Percentiles rank a stretch among this genome's conserved stretches.
These are phyloP conservation scores for Hassar affinis DNA, from an alignment of 2,113 vertebrate species.

Conservation along the genomic window DNA sequence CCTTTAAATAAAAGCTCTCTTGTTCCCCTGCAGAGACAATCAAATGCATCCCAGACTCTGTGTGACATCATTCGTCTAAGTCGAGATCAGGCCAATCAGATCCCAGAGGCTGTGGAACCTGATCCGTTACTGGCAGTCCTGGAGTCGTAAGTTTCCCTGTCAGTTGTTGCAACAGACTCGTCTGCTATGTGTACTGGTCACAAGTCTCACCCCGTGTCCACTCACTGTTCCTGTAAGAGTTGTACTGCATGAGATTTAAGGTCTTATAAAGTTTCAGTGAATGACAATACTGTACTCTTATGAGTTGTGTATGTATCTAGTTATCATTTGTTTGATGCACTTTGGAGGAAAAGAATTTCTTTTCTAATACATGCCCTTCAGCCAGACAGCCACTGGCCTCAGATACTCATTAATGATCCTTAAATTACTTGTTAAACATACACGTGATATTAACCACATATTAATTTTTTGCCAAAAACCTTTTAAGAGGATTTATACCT, in stretches of 20 bases:
- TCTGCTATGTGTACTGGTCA: neutral
- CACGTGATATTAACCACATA: neutral
- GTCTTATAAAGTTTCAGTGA: neutral
- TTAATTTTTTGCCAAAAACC: neutral
- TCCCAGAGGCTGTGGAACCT: conserved; percentile 81
- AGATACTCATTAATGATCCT: neutral
- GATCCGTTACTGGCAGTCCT: conserved; percentile 87
- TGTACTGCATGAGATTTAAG: neutral
- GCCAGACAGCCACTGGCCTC: neutral
- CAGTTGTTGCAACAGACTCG: neutral
- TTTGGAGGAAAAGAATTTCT: neutral
- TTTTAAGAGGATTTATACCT: neutral
- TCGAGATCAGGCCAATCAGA: conserved; percentile 90
- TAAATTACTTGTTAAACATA: neutral
- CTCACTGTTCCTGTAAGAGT: neutral
- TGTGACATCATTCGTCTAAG: conserved; percentile 93
- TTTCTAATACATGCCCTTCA: neutral
- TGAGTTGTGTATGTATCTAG: neutral
- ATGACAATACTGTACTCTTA: neutral
- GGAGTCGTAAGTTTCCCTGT: conserved; percentile 84
- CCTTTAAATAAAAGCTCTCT: neutral
- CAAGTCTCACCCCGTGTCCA: neutral
- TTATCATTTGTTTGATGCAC: neutral
- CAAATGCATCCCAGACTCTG: conserved; percentile 93
- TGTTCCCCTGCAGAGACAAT: conserved; percentile 81